phyloP scores from a whole-genome alignment of 2,113 vertebrate genomes.

The Rousettus leschenaultii region DNA sequence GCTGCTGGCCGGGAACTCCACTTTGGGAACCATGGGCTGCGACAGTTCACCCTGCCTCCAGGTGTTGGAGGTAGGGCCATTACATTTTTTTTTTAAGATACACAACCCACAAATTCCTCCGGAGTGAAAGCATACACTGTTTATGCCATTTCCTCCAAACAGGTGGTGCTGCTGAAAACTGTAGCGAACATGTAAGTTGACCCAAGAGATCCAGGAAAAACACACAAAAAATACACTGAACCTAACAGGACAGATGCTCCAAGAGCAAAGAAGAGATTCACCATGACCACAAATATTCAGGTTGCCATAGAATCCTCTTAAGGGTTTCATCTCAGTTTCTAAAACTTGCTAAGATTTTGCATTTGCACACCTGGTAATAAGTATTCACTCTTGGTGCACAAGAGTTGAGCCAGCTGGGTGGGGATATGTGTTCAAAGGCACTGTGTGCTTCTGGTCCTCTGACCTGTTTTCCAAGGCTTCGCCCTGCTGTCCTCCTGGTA shows the following conservation, averaged over 20 bases:
- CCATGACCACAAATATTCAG: neutral
- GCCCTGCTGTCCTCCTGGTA: neutral
- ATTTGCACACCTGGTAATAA: neutral
- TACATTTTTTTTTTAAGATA: neutral
- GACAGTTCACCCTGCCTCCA: neutral
- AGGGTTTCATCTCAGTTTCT: neutral
- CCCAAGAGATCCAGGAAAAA: neutral
- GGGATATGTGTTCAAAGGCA: neutral
- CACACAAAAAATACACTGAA: neutral
- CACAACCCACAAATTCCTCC: neutral
- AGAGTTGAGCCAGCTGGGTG: neutral
- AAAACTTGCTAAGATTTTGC: neutral
- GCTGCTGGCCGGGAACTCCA: neutral
- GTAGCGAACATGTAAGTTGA: neutral
- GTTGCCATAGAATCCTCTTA: neutral
- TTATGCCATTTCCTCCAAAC: neutral
- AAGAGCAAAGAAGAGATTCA: neutral
- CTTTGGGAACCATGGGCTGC: neutral
- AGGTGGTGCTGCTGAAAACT: neutral
- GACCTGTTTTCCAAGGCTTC: neutral
- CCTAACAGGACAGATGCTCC: neutral
- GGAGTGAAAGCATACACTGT: neutral
- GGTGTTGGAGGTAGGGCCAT: neutral
- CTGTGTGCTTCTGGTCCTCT: neutral
- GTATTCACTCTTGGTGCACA: neutral